A percentile compares a stretch with the other conserved stretches of the same genome.
Evolutionary conservation across 2,888 invertebrate species (phyloP).

Genomic region (Melanophora roralis): DNA sequence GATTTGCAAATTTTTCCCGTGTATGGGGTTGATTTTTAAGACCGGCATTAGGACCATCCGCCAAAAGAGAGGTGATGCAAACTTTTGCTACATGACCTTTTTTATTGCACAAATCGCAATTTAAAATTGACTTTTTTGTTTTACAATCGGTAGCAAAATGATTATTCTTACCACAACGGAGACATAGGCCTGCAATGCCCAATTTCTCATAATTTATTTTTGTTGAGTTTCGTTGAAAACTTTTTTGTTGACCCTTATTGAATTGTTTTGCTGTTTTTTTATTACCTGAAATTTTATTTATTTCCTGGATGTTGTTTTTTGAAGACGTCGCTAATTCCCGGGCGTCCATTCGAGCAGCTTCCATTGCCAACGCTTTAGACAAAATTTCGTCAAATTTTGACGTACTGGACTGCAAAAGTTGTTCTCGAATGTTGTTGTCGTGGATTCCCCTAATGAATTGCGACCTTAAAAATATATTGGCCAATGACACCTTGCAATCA

Average conservation of each 20-base stretch:
- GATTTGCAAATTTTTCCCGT: neutral
- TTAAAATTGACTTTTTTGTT: neutral
- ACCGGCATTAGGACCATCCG: slow-evolving; percentile 21
- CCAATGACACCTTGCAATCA: neutral
- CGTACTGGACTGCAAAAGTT: slow-evolving; percentile 4
- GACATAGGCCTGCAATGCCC: neutral
- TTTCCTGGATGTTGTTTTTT: neutral
- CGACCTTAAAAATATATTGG: slow-evolving; percentile 14
- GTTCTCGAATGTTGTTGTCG: slow-evolving; percentile 13
- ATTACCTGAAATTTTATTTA: slow-evolving; percentile 1
- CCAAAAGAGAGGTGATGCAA: slow-evolving; percentile 3
- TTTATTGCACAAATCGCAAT: neutral
- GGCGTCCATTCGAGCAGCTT: slow-evolving; percentile 15
- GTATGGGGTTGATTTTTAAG: neutral
- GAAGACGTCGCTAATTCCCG: neutral
- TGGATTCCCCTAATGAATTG: slow-evolving; percentile 23
- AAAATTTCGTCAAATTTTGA: neutral
- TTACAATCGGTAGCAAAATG: neutral
- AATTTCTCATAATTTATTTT: neutral
- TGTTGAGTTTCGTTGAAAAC: neutral
- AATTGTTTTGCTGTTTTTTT: neutral
- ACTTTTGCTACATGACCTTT: slow-evolving; percentile 17
- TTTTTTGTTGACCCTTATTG: neutral
- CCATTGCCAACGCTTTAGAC: slow-evolving; percentile 31
- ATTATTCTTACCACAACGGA: neutral